Base-by-base conservation (phyloP, 1,140 invertebrate genomes). In the Phymastichus coffea region DNA sequence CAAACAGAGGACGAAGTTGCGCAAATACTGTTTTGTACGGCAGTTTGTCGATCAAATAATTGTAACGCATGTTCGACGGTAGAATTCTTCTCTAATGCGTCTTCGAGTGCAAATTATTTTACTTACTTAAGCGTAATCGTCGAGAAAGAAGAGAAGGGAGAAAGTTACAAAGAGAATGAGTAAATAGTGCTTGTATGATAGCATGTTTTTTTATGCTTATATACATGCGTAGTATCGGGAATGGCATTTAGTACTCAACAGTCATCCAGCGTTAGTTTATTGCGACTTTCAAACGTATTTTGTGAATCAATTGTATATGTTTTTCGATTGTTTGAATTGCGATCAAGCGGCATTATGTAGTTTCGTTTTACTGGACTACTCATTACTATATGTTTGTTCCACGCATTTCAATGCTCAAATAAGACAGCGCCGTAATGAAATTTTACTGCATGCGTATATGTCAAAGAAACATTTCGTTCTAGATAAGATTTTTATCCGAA, bases 401-500 rank as follows among this genome's bases (percentile, higher is more conserved):
- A 49, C 44, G 20, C 46, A 35, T 41, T 49, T 17, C 19, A 19
- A 22, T 55, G 43, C 19, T 47, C 22, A 14, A 23, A 25, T 10
- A 54, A 40, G 37, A 17, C 38, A 17, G 25, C n/a, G 14, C 44
- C 10, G 58, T 25, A 40, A 14, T 30, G 30, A 43, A 54, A 28
- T 48, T 47, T 60, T 60, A 48, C 26, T 60, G 58, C 51, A 54
- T 40, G 38, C 47, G 47, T 54, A 48, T 52, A 59, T 52, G 53
- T 48, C 49, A 57, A 52, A 37, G 14, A 37, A 37, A 12, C 44
- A 37, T 58, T 52, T 46, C 48, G 23, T 52, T n/a, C n/a, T 59
- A 59, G 57, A 14, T 53, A 52, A 59, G 12, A 58, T 41, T 56
- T 59, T 59, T 59, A 59, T 59, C 28, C 26, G 46, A 59, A 48